Conservation (phyloP, 2,113 vertebrate species). For the Miniopterus natalensis region DNA sequence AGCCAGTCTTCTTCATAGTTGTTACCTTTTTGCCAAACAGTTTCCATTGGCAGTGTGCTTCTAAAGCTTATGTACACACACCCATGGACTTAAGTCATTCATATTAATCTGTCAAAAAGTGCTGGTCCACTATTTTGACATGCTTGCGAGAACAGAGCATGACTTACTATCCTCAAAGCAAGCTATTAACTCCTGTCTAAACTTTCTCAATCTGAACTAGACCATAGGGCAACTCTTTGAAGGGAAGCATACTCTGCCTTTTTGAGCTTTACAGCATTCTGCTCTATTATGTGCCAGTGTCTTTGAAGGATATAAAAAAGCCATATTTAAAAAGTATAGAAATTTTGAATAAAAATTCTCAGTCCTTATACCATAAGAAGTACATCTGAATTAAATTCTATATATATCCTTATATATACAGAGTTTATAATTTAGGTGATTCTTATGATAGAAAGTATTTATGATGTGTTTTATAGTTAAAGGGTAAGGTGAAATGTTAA, state of each 20-base stretch:
- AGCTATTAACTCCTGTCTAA: slow-evolving; percentile 44
- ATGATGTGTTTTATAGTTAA: slow-evolving; percentile 50
- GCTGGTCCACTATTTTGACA: slow-evolving; percentile 49
- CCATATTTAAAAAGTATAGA: slow-evolving; percentile 12
- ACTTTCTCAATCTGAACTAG: slow-evolving; percentile 21
- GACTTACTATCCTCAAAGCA: slow-evolving; percentile 15
- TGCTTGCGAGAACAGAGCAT: slow-evolving; percentile 61
- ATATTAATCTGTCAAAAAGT: slow-evolving; percentile 52
- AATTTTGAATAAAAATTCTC: slow-evolving; percentile 25
- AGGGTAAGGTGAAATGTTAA: slow-evolving; percentile 62
- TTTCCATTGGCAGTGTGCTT: slow-evolving; percentile 80
- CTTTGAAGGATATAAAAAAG: slow-evolving; percentile 30
- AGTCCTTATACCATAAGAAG: slow-evolving; percentile 22
- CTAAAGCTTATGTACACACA: slow-evolving; percentile 70
- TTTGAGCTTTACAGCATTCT: slow-evolving; percentile 35
- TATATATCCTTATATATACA: neutral
- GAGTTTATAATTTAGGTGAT: slow-evolving; percentile 34
- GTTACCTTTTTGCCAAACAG: slow-evolving; percentile 74
- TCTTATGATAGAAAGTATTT: slow-evolving; percentile 28
- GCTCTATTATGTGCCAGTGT: neutral
- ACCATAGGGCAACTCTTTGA: slow-evolving; percentile 11
- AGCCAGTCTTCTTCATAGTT: slow-evolving; percentile 20
- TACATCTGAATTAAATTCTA: slow-evolving; percentile 62
- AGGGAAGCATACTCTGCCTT: slow-evolving; percentile 19
- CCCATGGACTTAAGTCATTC: slow-evolving; percentile 63